A percentile compares a stretch with the other conserved stretches of the same genome.
These are phyloP conservation scores for Aplidium turbinatum DNA, from an alignment of 23 tunicate species.

Conservation along the genomic window DNA sequence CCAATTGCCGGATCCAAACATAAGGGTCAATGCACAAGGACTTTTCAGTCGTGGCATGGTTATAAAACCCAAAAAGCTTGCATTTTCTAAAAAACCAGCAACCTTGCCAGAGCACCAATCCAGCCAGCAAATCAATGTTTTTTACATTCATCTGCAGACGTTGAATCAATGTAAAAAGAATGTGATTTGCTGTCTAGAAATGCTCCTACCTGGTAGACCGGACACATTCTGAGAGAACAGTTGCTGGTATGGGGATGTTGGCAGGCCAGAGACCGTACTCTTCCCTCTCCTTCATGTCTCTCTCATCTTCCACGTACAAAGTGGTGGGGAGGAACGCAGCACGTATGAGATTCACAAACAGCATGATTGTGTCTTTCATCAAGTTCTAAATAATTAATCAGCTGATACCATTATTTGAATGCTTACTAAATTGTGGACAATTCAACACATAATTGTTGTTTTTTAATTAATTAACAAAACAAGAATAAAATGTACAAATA, in stretches of 20 bases:
- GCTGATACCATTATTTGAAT: no score
- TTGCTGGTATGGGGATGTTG: slow-evolving; percentile 57
- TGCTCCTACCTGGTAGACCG: slow-evolving; percentile 59
- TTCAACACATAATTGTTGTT: not conserved
- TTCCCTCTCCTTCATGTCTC: slow-evolving; percentile 62
- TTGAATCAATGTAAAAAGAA: no score
- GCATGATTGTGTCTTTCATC: slow-evolving; percentile 83
- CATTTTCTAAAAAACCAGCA: no score
- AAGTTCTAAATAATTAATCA: slow-evolving; percentile 29
- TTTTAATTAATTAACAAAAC: not conserved
- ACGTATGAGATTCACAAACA: slow-evolving; percentile 83
- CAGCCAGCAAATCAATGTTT: no score
- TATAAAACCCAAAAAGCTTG: no score
- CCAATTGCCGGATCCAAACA: no score
- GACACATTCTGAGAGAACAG: slow-evolving; percentile 67
- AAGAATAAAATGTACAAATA: not conserved
- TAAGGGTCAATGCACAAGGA: no score
- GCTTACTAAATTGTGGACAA: not conserved
- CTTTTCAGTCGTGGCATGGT: no score
- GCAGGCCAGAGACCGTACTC: slow-evolving; percentile 83
- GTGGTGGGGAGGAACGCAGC: slow-evolving; percentile 96
- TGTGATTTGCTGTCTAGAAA: not conserved
- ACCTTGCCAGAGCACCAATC: no score
- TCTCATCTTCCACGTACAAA: slow-evolving; percentile 52
- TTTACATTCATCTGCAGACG: no score